Evolutionary conservation across 2,888 invertebrate genomes (phyloP).

Genomic region (Loripinus fragilis): DNA sequence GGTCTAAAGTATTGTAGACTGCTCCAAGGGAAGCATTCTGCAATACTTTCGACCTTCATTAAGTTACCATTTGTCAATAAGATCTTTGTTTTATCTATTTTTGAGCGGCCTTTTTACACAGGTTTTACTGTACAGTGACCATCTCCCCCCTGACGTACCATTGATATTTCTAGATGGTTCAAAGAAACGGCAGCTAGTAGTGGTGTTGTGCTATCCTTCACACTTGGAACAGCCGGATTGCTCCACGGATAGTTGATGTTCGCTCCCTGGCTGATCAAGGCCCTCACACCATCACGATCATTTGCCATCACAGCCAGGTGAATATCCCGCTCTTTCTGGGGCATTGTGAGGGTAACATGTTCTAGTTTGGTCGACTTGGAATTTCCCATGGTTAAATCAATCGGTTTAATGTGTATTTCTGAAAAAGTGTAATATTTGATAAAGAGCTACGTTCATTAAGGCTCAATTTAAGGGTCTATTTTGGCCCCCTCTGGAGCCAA

Average conservation of each 20-base stretch:
- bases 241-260: constrained; percentile 84
- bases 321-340: constrained; percentile 81
- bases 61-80: too few species aligned
- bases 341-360: constrained; percentile 80
- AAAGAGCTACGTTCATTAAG: too few species aligned
- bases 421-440: too few species aligned
- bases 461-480: too few species aligned
- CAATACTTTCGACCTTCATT: too few species aligned
- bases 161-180: constrained; percentile 83
- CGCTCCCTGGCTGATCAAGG: constrained; percentile 79
- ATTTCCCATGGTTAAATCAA: constrained; percentile 77
- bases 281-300: constrained; percentile 79
- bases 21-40: too few species aligned
- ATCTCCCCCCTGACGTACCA: constrained; percentile 79
- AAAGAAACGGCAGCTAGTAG: constrained; percentile 84
- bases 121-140: too few species aligned
- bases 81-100: too few species aligned
- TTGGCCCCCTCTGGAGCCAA: too few species aligned
- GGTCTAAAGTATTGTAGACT: too few species aligned
- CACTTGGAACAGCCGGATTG: constrained; percentile 83
- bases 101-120: too few species aligned
- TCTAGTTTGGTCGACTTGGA: constrained; percentile 78
- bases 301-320: constrained; percentile 84
- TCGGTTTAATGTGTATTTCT: not conserved
- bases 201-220: constrained; percentile 84